These are phyloP conservation scores for Phalacrocorax pelagicus DNA, from an alignment of 2,113 vertebrate species.

Conservation along the genomic window DNA sequence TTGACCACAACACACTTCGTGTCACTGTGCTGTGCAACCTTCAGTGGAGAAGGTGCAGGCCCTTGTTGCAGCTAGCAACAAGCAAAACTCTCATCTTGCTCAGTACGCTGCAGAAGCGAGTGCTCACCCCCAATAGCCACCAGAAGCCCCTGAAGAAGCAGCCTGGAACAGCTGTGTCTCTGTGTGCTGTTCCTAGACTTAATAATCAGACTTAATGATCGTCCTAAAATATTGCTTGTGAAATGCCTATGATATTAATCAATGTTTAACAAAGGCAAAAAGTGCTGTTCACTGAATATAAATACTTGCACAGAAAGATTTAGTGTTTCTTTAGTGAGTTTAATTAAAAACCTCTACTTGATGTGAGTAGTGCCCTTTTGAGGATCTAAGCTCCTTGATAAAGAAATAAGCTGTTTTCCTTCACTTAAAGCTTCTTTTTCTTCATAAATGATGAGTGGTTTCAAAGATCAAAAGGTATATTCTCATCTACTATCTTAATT, in stretches of 20 bases:
- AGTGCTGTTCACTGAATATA: background rate
- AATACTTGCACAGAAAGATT: constrained; percentile 39
- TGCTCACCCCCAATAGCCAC: background rate
- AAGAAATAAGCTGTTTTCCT: constrained; percentile 36
- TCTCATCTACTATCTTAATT: constrained; percentile 11
- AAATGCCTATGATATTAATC: constrained; percentile 15
- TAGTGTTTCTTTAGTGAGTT: constrained; percentile 43
- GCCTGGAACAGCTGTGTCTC: background rate
- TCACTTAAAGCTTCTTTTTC: background rate
- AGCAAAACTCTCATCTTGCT: background rate
- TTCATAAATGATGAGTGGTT: background rate
- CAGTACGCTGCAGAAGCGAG: background rate
- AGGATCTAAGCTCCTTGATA: constrained; percentile 6
- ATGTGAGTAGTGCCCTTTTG: constrained; percentile 4
- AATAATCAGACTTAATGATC: constrained; percentile 17
- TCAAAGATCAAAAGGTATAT: constrained; percentile 28
- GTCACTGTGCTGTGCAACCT: background rate
- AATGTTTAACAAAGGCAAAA: constrained; percentile 39
- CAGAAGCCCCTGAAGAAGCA: background rate
- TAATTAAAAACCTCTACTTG: constrained; percentile 53
- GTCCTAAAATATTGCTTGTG: background rate
- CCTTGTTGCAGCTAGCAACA: background rate
- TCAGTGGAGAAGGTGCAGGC: background rate
- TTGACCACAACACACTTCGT: background rate
- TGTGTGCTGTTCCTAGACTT: background rate